These are phyloP conservation scores for Huso huso DNA, from an alignment of 2,797 vertebrate genomes.

Conservation along the genomic window DNA sequence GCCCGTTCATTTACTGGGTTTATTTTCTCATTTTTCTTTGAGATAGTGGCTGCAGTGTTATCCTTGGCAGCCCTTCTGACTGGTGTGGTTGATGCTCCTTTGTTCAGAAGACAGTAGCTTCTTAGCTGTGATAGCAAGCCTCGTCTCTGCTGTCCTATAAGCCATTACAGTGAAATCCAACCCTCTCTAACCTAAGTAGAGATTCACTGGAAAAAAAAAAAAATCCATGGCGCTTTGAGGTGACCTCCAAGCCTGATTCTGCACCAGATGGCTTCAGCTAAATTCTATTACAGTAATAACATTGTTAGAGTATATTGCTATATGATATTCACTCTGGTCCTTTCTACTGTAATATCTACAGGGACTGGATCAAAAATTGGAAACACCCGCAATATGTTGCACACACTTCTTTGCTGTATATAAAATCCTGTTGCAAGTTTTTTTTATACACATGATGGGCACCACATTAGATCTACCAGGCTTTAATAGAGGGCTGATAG, in stretches of 20 bases:
- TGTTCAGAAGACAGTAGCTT: slow-evolving; percentile 24
- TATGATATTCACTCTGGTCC: too few relatives aligned
- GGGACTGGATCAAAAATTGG: too few relatives aligned
- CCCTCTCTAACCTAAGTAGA: slow-evolving; percentile 36
- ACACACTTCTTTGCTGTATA: too few relatives aligned
- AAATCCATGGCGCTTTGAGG: slow-evolving; percentile 22
- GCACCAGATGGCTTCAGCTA: slow-evolving; percentile 44
- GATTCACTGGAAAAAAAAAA: slow-evolving; percentile 23
- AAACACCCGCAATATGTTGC: too few relatives aligned
- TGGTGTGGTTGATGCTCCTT: slow-evolving; percentile 24
- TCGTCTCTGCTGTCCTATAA: slow-evolving; percentile 38
- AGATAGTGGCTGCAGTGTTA: not conserved
- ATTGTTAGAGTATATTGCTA: too few relatives aligned
- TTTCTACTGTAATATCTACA: too few relatives aligned
- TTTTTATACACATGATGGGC: too few relatives aligned
- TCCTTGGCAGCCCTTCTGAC: slow-evolving; percentile 4
- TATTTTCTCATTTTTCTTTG: not conserved
- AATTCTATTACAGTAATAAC: slow-evolving; percentile 25
- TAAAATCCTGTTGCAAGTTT: too few relatives aligned
- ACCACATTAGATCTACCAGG: too few relatives aligned
- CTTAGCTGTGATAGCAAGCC: slow-evolving; percentile 39
- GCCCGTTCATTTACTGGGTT: not conserved
- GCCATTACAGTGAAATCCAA: slow-evolving; percentile 58
- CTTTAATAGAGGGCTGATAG: not conserved
- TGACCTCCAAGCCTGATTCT: slow-evolving; percentile 42